Evolutionary conservation across 2,888 invertebrate genomes (phyloP).

Genomic region (Dusona sp.): DNA sequence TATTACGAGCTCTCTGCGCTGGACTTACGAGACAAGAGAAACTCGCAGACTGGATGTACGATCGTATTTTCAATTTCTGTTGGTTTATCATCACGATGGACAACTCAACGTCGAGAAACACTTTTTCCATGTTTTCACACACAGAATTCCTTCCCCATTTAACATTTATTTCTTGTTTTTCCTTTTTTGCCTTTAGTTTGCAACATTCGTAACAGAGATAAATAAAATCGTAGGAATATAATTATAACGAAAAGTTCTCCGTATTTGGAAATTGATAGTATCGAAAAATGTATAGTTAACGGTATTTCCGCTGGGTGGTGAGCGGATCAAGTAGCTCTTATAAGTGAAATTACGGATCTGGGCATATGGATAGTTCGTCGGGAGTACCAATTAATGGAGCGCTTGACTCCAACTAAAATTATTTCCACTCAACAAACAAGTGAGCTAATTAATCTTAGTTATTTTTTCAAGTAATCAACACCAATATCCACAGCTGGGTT

Average conservation of each 20-base stretch:
- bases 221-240: too few relatives aligned
- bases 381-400: background rate
- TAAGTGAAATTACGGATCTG: background rate
- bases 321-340: constrained; percentile 1
- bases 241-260: background rate
- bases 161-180: background rate
- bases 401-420: background rate
- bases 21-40: constrained; percentile 48
- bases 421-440: background rate
- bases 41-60: constrained; percentile 14
- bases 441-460: background rate
- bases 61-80: constrained; percentile 34
- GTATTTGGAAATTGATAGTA: background rate
- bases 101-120: background rate
- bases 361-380: background rate
- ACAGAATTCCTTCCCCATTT: background rate
- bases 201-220: background rate
- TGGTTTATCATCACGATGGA: constrained; percentile 53
- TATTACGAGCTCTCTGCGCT: constrained; percentile 20
- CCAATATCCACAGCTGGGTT: constrained; percentile 12
- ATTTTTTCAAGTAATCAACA: background rate
- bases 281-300: too few relatives aligned
- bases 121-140: background rate
- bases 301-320: too few relatives aligned
- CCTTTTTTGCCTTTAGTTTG: background rate